Evolutionary conservation across 1,140 invertebrate genomes (phyloP).

Genomic region (Arion vulgaris): DNA sequence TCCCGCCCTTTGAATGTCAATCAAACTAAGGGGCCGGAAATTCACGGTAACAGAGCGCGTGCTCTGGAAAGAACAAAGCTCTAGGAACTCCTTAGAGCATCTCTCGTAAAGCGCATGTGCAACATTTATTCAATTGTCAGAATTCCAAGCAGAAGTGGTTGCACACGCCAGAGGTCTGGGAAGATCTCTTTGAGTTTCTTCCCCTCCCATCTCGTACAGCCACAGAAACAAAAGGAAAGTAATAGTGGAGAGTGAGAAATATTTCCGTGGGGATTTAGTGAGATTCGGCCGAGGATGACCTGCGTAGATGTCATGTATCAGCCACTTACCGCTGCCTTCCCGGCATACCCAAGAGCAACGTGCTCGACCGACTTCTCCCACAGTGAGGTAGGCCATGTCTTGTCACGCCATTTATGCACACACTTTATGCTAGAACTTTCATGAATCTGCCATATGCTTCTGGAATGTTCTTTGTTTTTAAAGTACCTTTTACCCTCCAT

Average conservation of each 20-base stretch:
- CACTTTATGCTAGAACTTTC: slow-evolving; percentile 1
- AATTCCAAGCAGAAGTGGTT: slow-evolving; percentile 25
- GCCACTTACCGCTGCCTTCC: slow-evolving; percentile 38
- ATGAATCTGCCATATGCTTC: neutral
- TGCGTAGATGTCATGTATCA: slow-evolving; percentile 47
- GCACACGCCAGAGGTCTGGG: slow-evolving; percentile 22
- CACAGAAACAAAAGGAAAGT: neutral
- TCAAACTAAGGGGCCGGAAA: slow-evolving; percentile 4
- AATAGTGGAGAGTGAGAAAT: neutral
- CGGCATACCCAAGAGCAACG: slow-evolving; percentile 32
- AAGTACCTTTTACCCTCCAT: neutral
- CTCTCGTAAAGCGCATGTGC: neutral
- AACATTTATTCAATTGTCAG: slow-evolving; percentile 34
- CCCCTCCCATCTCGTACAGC: neutral
- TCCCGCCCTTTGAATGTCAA: slow-evolving; percentile 25
- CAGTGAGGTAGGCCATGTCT: neutral
- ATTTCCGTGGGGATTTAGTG: neutral
- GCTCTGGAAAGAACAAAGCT: neutral
- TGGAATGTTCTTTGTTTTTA: neutral
- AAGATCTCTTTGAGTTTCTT: neutral
- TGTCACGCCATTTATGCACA: slow-evolving; percentile 2
- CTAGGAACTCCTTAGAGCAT: slow-evolving; percentile 1
- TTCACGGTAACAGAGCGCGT: neutral
- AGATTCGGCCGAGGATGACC: slow-evolving; percentile 28
- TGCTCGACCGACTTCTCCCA: slow-evolving; percentile 27